phyloP scores from a whole-genome alignment of 1,140 invertebrate genomes.

The Gryllus bimaculatus region DNA sequence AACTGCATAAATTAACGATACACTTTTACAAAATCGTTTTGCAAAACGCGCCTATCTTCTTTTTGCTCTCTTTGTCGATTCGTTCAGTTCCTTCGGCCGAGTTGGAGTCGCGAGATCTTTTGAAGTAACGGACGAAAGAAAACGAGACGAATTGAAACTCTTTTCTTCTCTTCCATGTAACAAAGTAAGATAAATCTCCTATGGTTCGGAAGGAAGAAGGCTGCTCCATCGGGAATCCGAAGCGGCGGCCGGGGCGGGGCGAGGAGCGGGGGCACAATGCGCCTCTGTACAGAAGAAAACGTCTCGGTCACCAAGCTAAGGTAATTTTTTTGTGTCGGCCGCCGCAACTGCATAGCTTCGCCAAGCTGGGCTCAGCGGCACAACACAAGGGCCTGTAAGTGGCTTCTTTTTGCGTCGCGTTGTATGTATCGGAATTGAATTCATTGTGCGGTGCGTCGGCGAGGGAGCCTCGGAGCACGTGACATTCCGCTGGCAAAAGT shows the following conservation, averaged over 20 bases:
- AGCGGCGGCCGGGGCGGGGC: too few species aligned
- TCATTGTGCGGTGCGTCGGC: neutral
- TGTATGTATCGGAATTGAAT: slow-evolving; percentile 5
- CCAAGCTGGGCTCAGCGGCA: neutral
- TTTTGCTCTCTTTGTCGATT: neutral
- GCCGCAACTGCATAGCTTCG: neutral
- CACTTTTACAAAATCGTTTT: neutral
- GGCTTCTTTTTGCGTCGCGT: neutral
- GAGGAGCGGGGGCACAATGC: neutral
- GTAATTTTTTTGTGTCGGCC: neutral
- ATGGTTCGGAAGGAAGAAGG: neutral
- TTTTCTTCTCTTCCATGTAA: slow-evolving; percentile 1
- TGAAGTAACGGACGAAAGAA: neutral
- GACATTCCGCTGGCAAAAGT: neutral
- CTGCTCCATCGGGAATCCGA: too few species aligned
- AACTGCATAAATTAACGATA: neutral
- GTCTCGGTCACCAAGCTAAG: neutral
- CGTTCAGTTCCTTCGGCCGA: too few species aligned
- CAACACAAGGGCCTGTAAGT: neutral
- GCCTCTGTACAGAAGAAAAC: neutral
- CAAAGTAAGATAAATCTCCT: slow-evolving; percentile 1
- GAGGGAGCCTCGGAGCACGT: neutral
- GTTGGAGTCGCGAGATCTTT: neutral
- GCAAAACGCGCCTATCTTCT: neutral
- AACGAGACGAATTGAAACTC: neutral